phyloP scores from a whole-genome alignment of 2,797 vertebrate genomes.

The Rallus crepitans region DNA sequence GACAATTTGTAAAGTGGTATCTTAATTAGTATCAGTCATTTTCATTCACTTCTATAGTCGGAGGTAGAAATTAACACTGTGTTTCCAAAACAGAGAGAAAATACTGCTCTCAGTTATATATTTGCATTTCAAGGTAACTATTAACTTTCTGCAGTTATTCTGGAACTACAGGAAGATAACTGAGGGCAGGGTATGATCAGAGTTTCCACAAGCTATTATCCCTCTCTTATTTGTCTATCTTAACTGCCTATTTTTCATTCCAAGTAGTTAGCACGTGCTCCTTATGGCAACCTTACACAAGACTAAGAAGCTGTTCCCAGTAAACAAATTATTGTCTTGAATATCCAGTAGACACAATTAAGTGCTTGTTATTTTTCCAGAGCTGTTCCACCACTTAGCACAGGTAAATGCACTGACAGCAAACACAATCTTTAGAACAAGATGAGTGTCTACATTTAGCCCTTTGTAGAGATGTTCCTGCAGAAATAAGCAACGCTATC shows the following conservation, averaged over 20 bases:
- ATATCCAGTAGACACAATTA: not conserved
- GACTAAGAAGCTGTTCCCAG: not conserved
- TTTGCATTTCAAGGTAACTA: not conserved
- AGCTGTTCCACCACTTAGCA: not conserved
- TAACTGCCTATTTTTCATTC: not conserved
- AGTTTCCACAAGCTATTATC: not conserved
- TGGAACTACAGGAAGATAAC: not conserved
- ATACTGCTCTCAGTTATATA: not conserved
- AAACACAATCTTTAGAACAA: not conserved
- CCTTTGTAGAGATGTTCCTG: not conserved
- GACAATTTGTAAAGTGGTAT: not conserved
- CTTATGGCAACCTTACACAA: not conserved
- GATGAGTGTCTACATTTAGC: not conserved
- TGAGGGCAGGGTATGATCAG: not conserved
- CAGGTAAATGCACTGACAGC: not conserved
- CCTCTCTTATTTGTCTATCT: not conserved
- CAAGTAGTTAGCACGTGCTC: not conserved
- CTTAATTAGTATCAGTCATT: not conserved
- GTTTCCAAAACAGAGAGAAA: not conserved
- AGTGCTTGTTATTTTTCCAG: not conserved
- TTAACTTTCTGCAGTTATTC: not conserved
- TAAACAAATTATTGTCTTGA: not conserved
- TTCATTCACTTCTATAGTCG: not conserved
- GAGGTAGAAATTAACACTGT: not conserved
- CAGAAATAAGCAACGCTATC: not conserved